Evolutionary conservation across 2,113 vertebrate genomes (phyloP).

Genomic region (Rhinolophus ferrumequinum): DNA sequence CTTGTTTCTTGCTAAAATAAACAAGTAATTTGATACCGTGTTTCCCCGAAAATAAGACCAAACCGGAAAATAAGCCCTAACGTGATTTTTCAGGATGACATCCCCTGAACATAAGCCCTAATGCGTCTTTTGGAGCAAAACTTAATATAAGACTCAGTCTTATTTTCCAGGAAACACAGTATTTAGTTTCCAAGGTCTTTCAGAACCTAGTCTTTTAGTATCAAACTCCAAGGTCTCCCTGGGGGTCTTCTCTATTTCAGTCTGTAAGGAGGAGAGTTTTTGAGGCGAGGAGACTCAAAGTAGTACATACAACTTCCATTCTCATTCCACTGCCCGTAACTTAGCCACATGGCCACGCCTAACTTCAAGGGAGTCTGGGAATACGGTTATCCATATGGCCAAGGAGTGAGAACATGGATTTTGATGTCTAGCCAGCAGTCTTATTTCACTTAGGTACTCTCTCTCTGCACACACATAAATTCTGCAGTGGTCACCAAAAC

Average conservation of each 20-base stretch:
- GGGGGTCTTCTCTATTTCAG: neutral
- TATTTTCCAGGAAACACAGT: no score
- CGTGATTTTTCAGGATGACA: no score
- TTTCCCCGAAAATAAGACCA: no score
- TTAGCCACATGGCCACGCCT: neutral
- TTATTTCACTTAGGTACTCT: neutral
- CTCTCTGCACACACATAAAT: neutral
- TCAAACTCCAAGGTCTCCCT: neutral
- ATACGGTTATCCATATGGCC: neutral
- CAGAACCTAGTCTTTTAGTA: neutral
- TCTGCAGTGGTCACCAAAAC: neutral
- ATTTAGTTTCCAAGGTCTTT: constrained; percentile 8
- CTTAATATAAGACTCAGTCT: no score
- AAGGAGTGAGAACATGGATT: neutral
- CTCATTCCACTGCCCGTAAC: neutral
- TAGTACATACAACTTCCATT: neutral
- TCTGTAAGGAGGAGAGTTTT: neutral
- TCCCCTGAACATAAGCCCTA: no score
- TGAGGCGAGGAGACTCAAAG: neutral
- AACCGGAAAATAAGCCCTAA: no score
- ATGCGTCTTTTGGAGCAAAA: no score
- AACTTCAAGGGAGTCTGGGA: neutral
- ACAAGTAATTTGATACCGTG: neutral
- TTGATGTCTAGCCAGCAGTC: neutral
- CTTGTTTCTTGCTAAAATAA: constrained; percentile 55